Evolutionary conservation across 2,888 invertebrate genomes (phyloP), one percentile per base, ranked within the genome.

Genomic region (Erpobdella octoculata): DNA sequence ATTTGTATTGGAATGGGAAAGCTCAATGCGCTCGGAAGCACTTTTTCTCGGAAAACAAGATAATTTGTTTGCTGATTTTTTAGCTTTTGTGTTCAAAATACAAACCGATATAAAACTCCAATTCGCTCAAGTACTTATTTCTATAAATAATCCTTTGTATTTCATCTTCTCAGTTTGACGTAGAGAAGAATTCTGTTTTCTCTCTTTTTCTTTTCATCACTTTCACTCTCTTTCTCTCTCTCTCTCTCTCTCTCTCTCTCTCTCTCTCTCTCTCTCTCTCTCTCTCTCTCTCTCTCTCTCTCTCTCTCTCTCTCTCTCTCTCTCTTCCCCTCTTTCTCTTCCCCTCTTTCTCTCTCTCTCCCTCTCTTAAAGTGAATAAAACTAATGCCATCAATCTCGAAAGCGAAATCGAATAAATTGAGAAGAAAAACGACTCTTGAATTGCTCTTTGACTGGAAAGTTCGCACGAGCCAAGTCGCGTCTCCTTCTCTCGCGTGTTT

Each of bases 401-500:
- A 28, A 25, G n/a, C 21, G 4, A 53, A 53, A 53, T 53, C 53
- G 53, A 53, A 53, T 53, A 53, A 53, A 53, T 53, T 53, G 53
- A 53, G 53, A 53, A 53, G 53, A 53, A 53, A 53, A 53, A 53
- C 53, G 53, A 53, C 28, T 53, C 53, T 53, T 53, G 8, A 53
- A 28, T 25, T 28, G 53, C 53, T 53, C 53, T 53, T 53, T 53
- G 53, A 53, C 53, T 28, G 4, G 5, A 15, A 28, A 53, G 53
- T 53, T 53, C 53, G 28, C 8, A n/a, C n/a, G n/a, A n/a, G n/a
- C n/a, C n/a, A n/a, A n/a, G n/a, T n/a, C n/a, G n/a, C n/a, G n/a
- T n/a, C n/a, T n/a, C n/a, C n/a, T n/a, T n/a, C n/a, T n/a, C 53
- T 53, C n/a, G 53, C 53, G 53, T 53, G 53, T 53, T 28, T 53